Conservation (phyloP, 1,140 invertebrate species). For the Aleiodes sp. region DNA sequence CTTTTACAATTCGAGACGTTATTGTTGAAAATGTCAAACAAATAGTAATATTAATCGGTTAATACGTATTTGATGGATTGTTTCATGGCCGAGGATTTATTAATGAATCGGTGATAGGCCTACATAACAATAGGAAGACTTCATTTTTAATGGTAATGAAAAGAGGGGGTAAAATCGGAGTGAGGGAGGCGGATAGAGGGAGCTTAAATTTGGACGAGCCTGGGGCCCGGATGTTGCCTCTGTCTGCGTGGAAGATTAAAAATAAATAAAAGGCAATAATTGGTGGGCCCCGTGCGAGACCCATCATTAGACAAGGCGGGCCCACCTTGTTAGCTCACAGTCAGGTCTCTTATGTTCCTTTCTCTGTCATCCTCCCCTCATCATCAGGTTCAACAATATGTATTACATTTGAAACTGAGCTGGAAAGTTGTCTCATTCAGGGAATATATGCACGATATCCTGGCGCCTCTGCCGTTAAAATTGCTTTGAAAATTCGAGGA, state of each 20-base stretch:
- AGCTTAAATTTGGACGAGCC: constrained; percentile 34
- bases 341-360: constrained; percentile 49
- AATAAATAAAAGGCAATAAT: constrained; percentile 67
- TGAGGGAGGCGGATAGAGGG: not conserved
- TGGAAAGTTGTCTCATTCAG: constrained; percentile 54
- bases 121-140: too few species aligned
- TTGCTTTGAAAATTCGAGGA: constrained; percentile 62
- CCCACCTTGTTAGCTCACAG: constrained; percentile 64
- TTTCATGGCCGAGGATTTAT: too few species aligned
- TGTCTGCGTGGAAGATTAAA: constrained; percentile 54
- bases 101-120: too few species aligned
- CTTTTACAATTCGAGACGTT: too few species aligned
- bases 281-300: constrained; percentile 65
- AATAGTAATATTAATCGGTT: too few species aligned
- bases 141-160: too few species aligned
- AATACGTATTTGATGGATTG: too few species aligned
- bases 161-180: not conserved
- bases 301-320: constrained; percentile 66
- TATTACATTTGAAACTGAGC: constrained; percentile 6
- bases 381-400: not conserved
- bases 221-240: constrained; percentile 61
- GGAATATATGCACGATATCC: constrained; percentile 47
- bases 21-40: too few species aligned
- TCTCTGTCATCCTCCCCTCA: constrained; percentile 18
- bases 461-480: constrained; percentile 66